Evolutionary conservation across 2,113 vertebrate genomes (phyloP).

Genomic region (Panthera leo): DNA sequence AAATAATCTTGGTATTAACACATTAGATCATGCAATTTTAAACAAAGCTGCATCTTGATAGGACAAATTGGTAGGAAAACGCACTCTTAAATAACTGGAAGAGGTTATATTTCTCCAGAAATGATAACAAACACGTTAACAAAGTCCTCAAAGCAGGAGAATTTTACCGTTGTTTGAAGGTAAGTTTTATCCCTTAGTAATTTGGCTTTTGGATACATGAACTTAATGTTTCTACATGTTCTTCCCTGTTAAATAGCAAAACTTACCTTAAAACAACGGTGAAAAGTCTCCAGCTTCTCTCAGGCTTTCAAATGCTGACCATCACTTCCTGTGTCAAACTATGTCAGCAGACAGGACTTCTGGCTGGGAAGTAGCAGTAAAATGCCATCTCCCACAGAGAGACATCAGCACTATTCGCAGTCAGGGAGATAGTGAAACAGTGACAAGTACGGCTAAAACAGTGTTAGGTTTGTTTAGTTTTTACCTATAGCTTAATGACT

Average conservation of each 20-base stretch:
- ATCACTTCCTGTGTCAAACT: conserved; percentile 80
- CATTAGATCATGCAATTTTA: conserved; percentile 34
- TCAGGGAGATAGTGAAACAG: conserved; percentile 78
- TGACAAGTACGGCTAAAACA: conserved; percentile 79
- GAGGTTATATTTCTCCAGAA: conserved; percentile 34
- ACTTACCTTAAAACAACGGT: conserved; percentile 82
- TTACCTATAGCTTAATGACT: conserved; percentile 62
- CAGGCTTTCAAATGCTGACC: conserved; percentile 76
- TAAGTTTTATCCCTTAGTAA: conserved; percentile 76
- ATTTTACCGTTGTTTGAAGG: conserved; percentile 79
- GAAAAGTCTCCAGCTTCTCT: conserved; percentile 81
- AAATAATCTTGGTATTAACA: conserved; percentile 6
- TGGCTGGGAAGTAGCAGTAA: conserved; percentile 77
- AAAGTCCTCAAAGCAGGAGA: conserved; percentile 75
- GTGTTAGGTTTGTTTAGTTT: conserved; percentile 52
- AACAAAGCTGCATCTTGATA: neutral
- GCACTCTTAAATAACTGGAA: neutral
- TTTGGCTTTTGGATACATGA: conserved; percentile 17
- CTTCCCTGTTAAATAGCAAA: conserved; percentile 71
- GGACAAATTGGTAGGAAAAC: conserved; percentile 2
- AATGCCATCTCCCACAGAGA: conserved; percentile 72
- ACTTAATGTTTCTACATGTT: conserved; percentile 66
- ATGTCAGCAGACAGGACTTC: conserved; percentile 79
- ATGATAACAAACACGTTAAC: conserved; percentile 39
- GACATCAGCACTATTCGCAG: conserved; percentile 76